Percentiles rank a stretch among this genome's conserved stretches.
Evolutionary conservation across 2,797 vertebrate species (phyloP).

Genomic region (Typhlichthys eigenmanni): DNA sequence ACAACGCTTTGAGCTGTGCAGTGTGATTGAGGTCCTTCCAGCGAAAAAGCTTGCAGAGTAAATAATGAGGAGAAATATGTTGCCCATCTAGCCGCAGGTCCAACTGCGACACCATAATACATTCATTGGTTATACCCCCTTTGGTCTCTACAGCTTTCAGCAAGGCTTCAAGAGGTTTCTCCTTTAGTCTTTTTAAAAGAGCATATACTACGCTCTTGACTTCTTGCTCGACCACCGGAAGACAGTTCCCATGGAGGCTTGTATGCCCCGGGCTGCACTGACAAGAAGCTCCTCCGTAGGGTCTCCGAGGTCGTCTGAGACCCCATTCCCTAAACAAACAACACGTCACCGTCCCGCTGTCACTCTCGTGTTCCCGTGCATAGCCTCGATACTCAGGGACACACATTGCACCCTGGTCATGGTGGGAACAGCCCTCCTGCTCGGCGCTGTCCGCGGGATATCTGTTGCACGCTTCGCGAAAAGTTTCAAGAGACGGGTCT

Average conservation of each 20-base stretch:
- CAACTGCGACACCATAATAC: slow-evolving; percentile 78
- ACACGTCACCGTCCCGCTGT: slow-evolving; percentile 86
- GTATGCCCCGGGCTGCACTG: slow-evolving; percentile 61
- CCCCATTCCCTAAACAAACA: slow-evolving; percentile 88
- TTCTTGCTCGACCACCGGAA: slow-evolving; percentile 79
- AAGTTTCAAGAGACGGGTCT: slow-evolving; percentile 64
- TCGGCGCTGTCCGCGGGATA: slow-evolving; percentile 58
- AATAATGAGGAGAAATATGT: slow-evolving; percentile 82
- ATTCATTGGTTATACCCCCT: slow-evolving; percentile 86
- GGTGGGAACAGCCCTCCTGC: slow-evolving; percentile 66
- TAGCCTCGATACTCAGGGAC: slow-evolving; percentile 65
- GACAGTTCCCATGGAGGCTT: slow-evolving; percentile 71
- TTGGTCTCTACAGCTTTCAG: slow-evolving; percentile 90
- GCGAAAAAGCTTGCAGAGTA: slow-evolving; percentile 90
- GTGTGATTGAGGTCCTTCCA: slow-evolving; percentile 92
- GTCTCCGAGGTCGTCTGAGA: slow-evolving; percentile 60
- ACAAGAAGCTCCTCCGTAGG: slow-evolving; percentile 54
- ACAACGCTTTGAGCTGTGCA: slow-evolving; percentile 86
- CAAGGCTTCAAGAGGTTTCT: slow-evolving; percentile 86
- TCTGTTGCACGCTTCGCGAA: slow-evolving; percentile 49
- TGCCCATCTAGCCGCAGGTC: slow-evolving; percentile 83
- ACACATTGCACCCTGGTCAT: slow-evolving; percentile 73
- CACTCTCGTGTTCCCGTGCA: slow-evolving; percentile 69
- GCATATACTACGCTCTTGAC: slow-evolving; percentile 82
- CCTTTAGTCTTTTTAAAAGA: slow-evolving; percentile 90